phyloP scores from a whole-genome alignment of 2,888 invertebrate species.

The Ceratothoa steindachneri region DNA sequence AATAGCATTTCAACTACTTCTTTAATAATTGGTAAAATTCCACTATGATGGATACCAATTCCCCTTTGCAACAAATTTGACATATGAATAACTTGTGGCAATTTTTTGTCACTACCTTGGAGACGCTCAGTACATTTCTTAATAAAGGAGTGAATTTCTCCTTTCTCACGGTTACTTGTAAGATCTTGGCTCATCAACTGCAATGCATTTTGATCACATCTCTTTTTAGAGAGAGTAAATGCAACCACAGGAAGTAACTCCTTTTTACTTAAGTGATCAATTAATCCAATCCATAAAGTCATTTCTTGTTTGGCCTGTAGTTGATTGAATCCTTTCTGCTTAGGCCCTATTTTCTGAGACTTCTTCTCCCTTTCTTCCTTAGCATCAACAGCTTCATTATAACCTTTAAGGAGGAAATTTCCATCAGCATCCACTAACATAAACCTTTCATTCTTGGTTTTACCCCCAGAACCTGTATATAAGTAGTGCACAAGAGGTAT shows the following conservation, averaged over 20 bases:
- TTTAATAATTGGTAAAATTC: conserved; percentile 94
- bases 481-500: conserved; percentile 93
- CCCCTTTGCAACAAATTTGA: conserved; percentile 71
- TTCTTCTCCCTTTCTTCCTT: conserved; percentile 54
- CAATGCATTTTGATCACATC: conserved; percentile 69
- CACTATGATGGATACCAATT: conserved; percentile 96
- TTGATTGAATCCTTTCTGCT: conserved; percentile 28
- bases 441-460: conserved; percentile 65
- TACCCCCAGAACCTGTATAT: conserved; percentile 72
- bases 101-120: conserved; percentile 76
- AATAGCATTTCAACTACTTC: conserved; percentile 98
- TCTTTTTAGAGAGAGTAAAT: conserved; percentile 83
- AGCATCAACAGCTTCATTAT: conserved; percentile 54
- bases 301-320: conserved; percentile 65
- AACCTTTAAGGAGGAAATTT: conserved; percentile 65
- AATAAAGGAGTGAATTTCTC: conserved; percentile 78
- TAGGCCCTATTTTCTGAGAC: conserved; percentile 33
- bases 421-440: conserved; percentile 73
- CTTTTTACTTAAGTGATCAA: conserved; percentile 73
- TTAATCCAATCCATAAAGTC: conserved; percentile 73
- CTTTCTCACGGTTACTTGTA: conserved; percentile 78
- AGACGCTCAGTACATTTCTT: conserved; percentile 73
- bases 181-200: conserved; percentile 65
- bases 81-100: conserved; percentile 72
- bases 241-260: conserved; percentile 89